These are phyloP conservation scores for Arctocebus calabarensis DNA, from an alignment of 2,797 vertebrate genomes.

Conservation along the genomic window DNA sequence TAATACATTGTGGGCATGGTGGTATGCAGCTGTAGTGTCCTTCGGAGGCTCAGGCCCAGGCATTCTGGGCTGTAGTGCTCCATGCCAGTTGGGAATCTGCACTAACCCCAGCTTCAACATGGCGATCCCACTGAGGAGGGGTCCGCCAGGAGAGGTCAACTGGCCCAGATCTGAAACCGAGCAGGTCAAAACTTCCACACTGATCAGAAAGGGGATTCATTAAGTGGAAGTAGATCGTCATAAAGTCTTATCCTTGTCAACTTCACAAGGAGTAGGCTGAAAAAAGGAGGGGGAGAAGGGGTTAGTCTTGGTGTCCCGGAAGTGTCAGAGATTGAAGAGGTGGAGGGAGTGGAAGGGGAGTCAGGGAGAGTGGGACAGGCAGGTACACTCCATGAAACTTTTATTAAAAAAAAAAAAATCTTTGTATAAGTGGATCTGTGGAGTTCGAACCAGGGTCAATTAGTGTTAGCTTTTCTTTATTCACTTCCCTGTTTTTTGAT, in stretches of 20 bases:
- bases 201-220: background rate
- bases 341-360: background rate
- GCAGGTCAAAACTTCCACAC: background rate
- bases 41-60: background rate
- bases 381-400: background rate
- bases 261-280: background rate
- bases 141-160: background rate
- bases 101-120: background rate
- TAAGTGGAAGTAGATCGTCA: background rate
- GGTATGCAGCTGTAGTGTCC: background rate
- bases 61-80: background rate
- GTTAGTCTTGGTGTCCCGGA: background rate
- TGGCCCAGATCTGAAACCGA: background rate
- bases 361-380: background rate
- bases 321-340: background rate
- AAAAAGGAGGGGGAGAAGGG: background rate
- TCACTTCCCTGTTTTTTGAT: background rate
- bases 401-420: background rate
- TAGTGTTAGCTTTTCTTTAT: slow-evolving; percentile 19
- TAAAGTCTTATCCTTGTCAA: background rate
- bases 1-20: background rate
- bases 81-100: background rate
- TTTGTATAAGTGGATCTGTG: background rate
- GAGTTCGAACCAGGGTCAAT: background rate
- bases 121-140: background rate